phyloP scores from a whole-genome alignment of 2,113 vertebrate genomes.

The Mesitornis unicolor region DNA sequence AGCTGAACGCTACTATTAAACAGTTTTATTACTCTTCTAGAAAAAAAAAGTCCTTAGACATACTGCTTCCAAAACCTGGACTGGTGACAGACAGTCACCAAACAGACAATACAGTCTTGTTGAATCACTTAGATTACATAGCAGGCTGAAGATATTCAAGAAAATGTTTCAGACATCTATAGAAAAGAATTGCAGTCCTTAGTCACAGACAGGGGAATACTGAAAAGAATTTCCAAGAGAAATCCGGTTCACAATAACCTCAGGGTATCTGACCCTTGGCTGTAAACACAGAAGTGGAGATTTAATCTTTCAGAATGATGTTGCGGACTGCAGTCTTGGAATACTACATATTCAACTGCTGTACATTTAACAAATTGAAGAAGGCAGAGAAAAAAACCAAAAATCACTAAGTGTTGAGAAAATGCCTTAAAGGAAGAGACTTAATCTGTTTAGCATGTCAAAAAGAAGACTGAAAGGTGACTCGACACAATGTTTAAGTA shows the following conservation, averaged over 20 bases:
- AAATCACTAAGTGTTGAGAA: neutral
- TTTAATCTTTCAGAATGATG: neutral
- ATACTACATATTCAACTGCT: neutral
- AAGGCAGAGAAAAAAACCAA: neutral
- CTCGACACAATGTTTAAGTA: neutral
- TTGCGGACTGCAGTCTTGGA: neutral
- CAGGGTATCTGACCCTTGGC: neutral
- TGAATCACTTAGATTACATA: neutral
- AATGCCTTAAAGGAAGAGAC: slow-evolving; percentile 6
- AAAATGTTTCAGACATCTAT: neutral
- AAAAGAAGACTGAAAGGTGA: slow-evolving; percentile 31
- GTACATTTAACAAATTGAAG: neutral
- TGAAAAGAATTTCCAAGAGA: neutral
- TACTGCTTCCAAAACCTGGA: neutral
- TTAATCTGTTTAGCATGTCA: slow-evolving; percentile 39
- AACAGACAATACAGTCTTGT: neutral
- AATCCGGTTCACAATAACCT: neutral
- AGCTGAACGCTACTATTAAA: neutral
- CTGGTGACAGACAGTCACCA: too few relatives aligned
- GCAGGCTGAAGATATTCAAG: neutral
- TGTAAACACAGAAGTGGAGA: neutral
- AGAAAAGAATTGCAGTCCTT: neutral
- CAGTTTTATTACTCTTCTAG: neutral
- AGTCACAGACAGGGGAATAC: neutral
- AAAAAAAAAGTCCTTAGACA: neutral